Conservation (phyloP, 2,113 vertebrate genomes). For the Rhinoderma darwinii region DNA sequence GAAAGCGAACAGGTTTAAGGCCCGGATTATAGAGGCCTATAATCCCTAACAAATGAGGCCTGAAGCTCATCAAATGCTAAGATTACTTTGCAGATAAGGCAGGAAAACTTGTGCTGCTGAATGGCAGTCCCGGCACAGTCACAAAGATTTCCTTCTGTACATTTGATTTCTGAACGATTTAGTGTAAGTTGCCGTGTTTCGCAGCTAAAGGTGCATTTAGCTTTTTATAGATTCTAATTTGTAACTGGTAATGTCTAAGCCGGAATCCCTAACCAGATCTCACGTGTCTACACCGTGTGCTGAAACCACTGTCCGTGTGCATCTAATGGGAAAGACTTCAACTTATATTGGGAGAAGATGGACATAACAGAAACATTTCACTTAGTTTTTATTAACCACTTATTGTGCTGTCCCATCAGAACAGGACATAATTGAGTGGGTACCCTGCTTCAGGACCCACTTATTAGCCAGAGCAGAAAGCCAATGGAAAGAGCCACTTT, state of each 20-base stretch:
- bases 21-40: slow-evolving; percentile 47
- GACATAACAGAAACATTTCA: too few species aligned
- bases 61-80: slow-evolving; percentile 31
- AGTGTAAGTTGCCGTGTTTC: slow-evolving; percentile 6
- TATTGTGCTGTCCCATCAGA: too few species aligned
- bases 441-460: too few species aligned
- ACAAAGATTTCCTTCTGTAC: slow-evolving; percentile 21
- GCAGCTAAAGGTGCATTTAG: slow-evolving; percentile 22
- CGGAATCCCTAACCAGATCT: background rate
- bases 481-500: too few species aligned
- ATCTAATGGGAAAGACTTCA: background rate
- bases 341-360: too few species aligned
- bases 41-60: slow-evolving; percentile 56
- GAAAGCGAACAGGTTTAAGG: slow-evolving; percentile 38
- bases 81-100: slow-evolving; percentile 49
- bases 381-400: too few species aligned
- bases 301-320: background rate
- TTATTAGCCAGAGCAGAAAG: too few species aligned
- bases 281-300: background rate
- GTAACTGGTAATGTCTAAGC: slow-evolving; percentile 10
- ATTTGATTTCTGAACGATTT: slow-evolving; percentile 33
- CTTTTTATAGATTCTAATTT: slow-evolving; percentile 50
- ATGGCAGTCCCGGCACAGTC: background rate
- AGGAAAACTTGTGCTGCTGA: slow-evolving; percentile 33
- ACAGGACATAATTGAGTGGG: too few species aligned